Conservation (phyloP, 1,140 invertebrate genomes). For the Neotoxoptera formosana region DNA sequence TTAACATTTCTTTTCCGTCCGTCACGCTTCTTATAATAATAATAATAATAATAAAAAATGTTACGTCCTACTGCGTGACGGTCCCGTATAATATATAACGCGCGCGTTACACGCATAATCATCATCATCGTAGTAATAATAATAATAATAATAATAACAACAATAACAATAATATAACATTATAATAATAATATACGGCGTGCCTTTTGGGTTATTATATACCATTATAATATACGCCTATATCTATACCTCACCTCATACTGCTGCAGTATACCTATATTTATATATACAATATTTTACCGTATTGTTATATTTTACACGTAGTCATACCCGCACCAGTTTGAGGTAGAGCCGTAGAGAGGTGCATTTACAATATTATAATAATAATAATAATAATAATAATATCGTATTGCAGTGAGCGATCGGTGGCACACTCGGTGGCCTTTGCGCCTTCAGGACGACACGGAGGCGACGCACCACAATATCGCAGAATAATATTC, state of each 20-base stretch:
- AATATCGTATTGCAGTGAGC: not conserved
- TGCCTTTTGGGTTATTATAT: conserved; percentile 11
- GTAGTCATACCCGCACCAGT: not conserved
- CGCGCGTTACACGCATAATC: not conserved
- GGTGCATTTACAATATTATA: not conserved
- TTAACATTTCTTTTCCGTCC: not conserved
- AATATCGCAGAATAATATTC: not conserved
- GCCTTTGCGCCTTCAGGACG: not conserved
- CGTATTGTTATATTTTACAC: not conserved
- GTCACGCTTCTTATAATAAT: not conserved
- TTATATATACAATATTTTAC: not conserved
- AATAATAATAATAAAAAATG: not conserved
- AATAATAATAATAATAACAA: conserved; percentile 18
- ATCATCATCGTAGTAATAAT: not conserved
- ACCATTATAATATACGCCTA: not conserved
- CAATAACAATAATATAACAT: not conserved
- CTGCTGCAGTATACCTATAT: not conserved
- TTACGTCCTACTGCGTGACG: conserved; percentile 3
- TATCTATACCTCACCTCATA: too few species aligned
- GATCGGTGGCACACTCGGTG: not conserved
- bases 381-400: not conserved
- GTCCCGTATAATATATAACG: not conserved
- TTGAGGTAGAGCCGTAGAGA: not conserved
- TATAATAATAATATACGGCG: conserved; percentile 7
- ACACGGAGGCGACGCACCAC: not conserved